phyloP scores from a whole-genome alignment of 2,888 invertebrate genomes.

The Tethea ocularis region DNA sequence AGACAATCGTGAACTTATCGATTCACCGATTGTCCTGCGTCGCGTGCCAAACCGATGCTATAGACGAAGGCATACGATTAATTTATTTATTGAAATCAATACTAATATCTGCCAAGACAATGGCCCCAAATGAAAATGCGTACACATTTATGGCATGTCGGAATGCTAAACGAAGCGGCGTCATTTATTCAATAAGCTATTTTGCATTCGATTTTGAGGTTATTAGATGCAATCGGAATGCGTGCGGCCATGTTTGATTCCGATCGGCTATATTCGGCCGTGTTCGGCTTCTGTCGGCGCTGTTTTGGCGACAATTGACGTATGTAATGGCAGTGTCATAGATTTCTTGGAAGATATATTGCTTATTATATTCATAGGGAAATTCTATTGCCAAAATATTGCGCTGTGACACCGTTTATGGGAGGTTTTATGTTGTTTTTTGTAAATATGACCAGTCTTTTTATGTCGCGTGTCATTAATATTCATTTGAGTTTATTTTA shows the following conservation, averaged over 20 bases:
- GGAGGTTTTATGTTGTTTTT: slow-evolving; percentile 28
- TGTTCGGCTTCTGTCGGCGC: slow-evolving; percentile 60
- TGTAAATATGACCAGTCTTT: slow-evolving; percentile 25
- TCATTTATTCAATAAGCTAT: slow-evolving; percentile 80
- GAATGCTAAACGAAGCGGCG: slow-evolving; percentile 81
- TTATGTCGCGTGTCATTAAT: slow-evolving; percentile 24
- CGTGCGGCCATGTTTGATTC: slow-evolving; percentile 75
- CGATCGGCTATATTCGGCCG: slow-evolving; percentile 68
- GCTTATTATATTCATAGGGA: slow-evolving; percentile 54
- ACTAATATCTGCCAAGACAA: slow-evolving; percentile 82
- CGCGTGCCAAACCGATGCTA: slow-evolving; percentile 82
- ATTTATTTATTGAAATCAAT: slow-evolving; percentile 84
- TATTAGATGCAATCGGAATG: slow-evolving; percentile 83
- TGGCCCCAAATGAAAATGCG: slow-evolving; percentile 82
- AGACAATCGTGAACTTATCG: slow-evolving; percentile 66
- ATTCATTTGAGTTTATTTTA: slow-evolving; percentile 10
- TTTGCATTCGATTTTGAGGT: slow-evolving; percentile 83
- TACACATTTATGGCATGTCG: slow-evolving; percentile 78
- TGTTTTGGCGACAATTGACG: slow-evolving; percentile 70
- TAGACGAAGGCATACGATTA: slow-evolving; percentile 77
- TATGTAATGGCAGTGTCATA: slow-evolving; percentile 61
- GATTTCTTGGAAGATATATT: slow-evolving; percentile 66
- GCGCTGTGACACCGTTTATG: slow-evolving; percentile 26
- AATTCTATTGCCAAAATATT: slow-evolving; percentile 50
- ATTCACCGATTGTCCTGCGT: slow-evolving; percentile 72